These are phyloP conservation scores for Anoplopoma fimbria DNA, from an alignment of 2,113 vertebrate species.

Conservation along the genomic window DNA sequence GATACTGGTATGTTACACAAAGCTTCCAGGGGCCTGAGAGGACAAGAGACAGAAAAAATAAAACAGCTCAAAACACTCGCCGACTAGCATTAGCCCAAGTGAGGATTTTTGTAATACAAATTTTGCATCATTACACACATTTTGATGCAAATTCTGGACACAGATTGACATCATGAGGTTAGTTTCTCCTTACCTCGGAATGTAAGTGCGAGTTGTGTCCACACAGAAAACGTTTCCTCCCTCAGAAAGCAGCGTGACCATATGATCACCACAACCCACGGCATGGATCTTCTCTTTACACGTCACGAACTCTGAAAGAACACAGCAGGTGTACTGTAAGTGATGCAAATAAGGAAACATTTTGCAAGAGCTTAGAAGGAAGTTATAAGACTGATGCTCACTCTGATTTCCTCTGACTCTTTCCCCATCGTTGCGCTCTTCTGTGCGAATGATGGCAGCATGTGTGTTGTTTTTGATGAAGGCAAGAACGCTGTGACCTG, in stretches of 20 bases:
- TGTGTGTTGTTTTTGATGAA: conserved; percentile 44
- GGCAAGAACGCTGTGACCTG: conserved; percentile 1
- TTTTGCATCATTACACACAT: neutral
- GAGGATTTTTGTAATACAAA: neutral
- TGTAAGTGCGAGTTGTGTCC: conserved; percentile 1
- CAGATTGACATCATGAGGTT: neutral
- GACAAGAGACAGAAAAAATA: neutral
- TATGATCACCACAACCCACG: conserved; percentile 51
- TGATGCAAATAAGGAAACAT: neutral
- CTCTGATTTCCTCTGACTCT: conserved; percentile 61
- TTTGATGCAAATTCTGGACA: neutral
- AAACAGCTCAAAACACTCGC: neutral
- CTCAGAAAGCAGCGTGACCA: conserved; percentile 53
- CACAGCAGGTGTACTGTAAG: neutral
- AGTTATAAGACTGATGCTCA: conserved; percentile 15
- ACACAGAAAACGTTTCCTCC: conserved; percentile 36
- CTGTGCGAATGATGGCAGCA: conserved; percentile 33
- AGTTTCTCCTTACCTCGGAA: conserved; percentile 38
- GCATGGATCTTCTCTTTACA: conserved; percentile 43
- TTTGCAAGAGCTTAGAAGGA: neutral
- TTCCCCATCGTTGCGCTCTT: conserved; percentile 15
- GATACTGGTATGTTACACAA: conserved; percentile 62
- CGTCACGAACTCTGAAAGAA: conserved; percentile 43
- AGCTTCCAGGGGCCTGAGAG: conserved; percentile 67
- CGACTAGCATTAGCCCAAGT: neutral